Conservation (phyloP, 2,113 vertebrate genomes). For the Lasiurus cinereus region DNA sequence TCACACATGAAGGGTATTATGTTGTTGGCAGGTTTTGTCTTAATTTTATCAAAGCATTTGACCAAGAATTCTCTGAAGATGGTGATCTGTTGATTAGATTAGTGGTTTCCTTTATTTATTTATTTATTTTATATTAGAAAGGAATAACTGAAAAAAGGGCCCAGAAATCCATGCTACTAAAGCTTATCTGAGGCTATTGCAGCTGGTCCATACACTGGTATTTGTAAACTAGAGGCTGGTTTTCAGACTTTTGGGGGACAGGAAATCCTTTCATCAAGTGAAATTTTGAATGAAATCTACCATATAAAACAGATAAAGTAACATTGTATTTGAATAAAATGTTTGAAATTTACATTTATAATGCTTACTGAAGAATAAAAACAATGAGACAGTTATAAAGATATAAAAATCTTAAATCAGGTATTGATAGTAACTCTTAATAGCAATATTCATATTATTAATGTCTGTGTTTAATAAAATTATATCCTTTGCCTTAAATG, state of each 20-base stretch:
- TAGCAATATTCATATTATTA: neutral
- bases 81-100: neutral
- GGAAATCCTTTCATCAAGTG: neutral
- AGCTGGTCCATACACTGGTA: fast-evolving
- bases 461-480: neutral
- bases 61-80: neutral
- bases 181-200: neutral
- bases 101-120: neutral
- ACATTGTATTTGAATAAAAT: neutral
- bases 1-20: neutral
- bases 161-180: neutral
- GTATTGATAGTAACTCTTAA: neutral
- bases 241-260: neutral
- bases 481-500: neutral
- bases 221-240: neutral
- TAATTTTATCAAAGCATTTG: neutral
- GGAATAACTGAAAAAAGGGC: neutral
- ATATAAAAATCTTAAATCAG: neutral
- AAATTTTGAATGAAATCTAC: neutral
- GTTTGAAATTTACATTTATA: neutral
- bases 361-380: neutral
- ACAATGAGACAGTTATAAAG: neutral
- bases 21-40: neutral
- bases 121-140: neutral
- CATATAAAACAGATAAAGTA: neutral